These are phyloP conservation scores for Mesochorus sp. DNA, from an alignment of 2,888 invertebrate genomes.

Conservation along the genomic window DNA sequence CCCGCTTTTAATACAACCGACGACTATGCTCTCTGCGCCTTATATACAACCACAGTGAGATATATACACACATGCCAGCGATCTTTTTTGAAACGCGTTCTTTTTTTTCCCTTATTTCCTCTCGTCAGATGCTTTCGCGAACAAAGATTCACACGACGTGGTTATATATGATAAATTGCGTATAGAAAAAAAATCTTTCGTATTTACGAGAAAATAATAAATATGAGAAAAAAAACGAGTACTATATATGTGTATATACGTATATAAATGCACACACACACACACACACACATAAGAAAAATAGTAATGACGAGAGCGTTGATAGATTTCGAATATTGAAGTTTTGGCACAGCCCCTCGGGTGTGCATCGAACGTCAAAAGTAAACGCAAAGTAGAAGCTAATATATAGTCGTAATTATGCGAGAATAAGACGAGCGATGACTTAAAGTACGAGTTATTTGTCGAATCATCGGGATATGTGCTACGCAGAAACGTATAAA, in stretches of 20 bases:
- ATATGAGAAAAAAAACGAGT: not conserved
- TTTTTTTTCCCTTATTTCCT: constrained; percentile 17
- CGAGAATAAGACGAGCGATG: constrained; percentile 34
- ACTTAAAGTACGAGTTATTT: constrained; percentile 50
- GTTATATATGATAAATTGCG: too few species aligned
- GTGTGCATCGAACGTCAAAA: constrained; percentile 45
- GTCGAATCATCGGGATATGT: constrained; percentile 7
- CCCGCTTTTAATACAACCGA: constrained; percentile 50
- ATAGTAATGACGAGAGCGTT: constrained; percentile 7
- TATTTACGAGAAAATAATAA: too few species aligned
- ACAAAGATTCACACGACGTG: constrained; percentile 48
- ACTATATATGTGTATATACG: not conserved
- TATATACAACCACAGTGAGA: constrained; percentile 21
- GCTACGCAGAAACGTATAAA: not conserved
- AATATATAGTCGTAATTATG: constrained; percentile 37
- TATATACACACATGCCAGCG: constrained; percentile 42
- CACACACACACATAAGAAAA: not conserved
- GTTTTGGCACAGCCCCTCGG: constrained; percentile 1
- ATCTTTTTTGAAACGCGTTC: too few species aligned
- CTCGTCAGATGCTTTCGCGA: constrained; percentile 43
- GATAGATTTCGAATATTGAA: constrained; percentile 50
- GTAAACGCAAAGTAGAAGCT: constrained; percentile 22
- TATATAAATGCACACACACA: not conserved
- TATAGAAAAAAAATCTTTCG: too few species aligned
- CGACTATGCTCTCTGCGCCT: constrained; percentile 39